Percentiles rank a stretch among this genome's conserved stretches.
phyloP scores from a whole-genome alignment of 2,113 vertebrate genomes.

The Istiophorus platypterus region DNA sequence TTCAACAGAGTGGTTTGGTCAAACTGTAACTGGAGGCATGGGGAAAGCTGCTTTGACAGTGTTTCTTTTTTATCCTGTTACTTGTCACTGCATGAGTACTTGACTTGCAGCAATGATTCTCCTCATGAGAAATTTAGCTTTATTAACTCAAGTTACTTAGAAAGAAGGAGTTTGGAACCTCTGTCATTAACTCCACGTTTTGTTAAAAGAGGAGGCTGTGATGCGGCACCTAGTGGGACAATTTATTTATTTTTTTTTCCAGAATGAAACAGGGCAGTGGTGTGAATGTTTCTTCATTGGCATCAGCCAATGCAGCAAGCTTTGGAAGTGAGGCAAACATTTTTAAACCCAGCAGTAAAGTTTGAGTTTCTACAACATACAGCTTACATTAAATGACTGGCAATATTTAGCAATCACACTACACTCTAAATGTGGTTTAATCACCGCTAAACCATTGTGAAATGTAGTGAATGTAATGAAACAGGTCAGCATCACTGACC shows the following conservation, averaged over 20 bases:
- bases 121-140: slow-evolving; percentile 32
- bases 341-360: slow-evolving; percentile 2
- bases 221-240: neutral
- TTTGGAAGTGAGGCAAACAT: neutral
- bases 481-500: neutral
- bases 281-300: neutral
- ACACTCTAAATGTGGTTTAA: neutral
- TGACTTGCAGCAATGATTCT: slow-evolving; percentile 14
- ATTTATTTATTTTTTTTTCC: no score
- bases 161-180: slow-evolving; percentile 9
- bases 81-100: slow-evolving; percentile 19
- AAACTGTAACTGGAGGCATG: neutral
- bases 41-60: slow-evolving; percentile 11
- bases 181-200: slow-evolving; percentile 12
- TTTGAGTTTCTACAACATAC: slow-evolving; percentile 1
- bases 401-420: neutral
- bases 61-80: slow-evolving; percentile 29
- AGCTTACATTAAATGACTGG: neutral
- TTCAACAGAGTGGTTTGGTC: neutral
- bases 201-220: neutral
- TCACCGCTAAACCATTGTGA: neutral
- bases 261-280: neutral
- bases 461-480: slow-evolving; percentile 8
- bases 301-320: neutral
- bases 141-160: slow-evolving; percentile 24